Evolutionary conservation across 2,797 vertebrate genomes (phyloP).

Genomic region (Parauchenoglanis punctatus): DNA sequence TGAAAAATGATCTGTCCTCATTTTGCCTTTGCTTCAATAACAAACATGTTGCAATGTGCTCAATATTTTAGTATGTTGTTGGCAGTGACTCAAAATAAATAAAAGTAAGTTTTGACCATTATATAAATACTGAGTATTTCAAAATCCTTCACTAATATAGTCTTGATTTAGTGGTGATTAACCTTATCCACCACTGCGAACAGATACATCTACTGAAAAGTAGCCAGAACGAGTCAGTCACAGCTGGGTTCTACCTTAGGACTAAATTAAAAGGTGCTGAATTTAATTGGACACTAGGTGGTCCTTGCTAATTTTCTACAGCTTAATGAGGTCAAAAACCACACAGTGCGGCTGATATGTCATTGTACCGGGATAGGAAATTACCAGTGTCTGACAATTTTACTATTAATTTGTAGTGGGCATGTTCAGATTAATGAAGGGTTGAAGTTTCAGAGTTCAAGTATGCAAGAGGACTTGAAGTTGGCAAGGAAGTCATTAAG

Average conservation of each 20-base stretch:
- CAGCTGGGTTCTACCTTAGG: constrained; percentile 35
- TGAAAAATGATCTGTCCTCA: not conserved
- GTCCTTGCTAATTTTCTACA: constrained; percentile 28
- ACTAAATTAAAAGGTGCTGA: constrained; percentile 40
- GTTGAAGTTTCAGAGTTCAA: not conserved
- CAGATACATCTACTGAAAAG: constrained; percentile 37
- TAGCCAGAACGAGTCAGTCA: constrained; percentile 23
- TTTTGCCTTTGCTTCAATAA: not conserved
- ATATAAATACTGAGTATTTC: not conserved
- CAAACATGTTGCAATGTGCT: not conserved
- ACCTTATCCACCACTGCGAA: constrained; percentile 41
- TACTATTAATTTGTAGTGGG: constrained; percentile 12
- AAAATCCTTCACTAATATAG: constrained; percentile 31
- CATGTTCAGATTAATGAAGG: not conserved
- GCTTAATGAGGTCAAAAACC: constrained; percentile 23
- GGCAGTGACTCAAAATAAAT: not conserved
- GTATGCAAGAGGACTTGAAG: not conserved
- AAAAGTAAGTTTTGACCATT: not conserved
- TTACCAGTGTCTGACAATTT: not conserved
- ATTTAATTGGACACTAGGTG: constrained; percentile 37
- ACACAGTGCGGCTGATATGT: constrained; percentile 7
- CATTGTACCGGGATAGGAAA: constrained; percentile 22
- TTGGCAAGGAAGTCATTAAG: not conserved
- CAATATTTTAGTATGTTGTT: not conserved
- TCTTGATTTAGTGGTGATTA: constrained; percentile 47